Conservation (phyloP, 1,140 invertebrate species). For the Papilio polyxenes region DNA sequence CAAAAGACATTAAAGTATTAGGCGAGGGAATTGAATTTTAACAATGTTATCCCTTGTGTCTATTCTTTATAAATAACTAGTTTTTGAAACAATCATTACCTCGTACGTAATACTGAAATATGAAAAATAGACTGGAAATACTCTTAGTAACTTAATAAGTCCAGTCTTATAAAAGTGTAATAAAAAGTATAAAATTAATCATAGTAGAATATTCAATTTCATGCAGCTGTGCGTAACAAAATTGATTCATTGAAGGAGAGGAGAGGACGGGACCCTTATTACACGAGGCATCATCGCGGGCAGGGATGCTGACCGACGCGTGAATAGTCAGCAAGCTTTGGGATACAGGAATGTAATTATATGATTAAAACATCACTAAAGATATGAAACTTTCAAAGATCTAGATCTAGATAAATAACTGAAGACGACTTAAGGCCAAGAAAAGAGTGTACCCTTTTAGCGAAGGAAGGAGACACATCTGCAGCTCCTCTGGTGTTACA, state of each 20-base stretch:
- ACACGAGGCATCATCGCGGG: neutral
- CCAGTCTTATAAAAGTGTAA: neutral
- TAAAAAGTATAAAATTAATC: neutral
- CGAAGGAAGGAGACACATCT: no score
- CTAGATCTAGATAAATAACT: no score
- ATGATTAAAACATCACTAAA: no score
- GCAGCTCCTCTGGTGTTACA: no score
- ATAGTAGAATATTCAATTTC: neutral
- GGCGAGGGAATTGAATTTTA: neutral
- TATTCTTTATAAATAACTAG: neutral
- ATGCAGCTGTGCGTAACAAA: constrained; percentile 20
- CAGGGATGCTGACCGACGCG: neutral
- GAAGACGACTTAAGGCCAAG: no score
- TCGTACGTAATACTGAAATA: no score
- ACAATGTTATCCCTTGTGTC: neutral
- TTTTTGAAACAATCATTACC: neutral
- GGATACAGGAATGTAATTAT: neutral
- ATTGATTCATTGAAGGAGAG: constrained; percentile 4
- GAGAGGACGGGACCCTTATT: neutral
- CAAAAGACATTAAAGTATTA: neutral
- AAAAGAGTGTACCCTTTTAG: no score
- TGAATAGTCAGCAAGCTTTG: neutral
- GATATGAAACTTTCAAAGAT: no score
- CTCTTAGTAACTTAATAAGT: no score
- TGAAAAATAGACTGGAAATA: no score